A percentile compares a stretch with the other conserved stretches of the same genome.
These are phyloP conservation scores for Scaptomyza graminum DNA, from an alignment of 1,140 invertebrate species.

Conservation along the genomic window DNA sequence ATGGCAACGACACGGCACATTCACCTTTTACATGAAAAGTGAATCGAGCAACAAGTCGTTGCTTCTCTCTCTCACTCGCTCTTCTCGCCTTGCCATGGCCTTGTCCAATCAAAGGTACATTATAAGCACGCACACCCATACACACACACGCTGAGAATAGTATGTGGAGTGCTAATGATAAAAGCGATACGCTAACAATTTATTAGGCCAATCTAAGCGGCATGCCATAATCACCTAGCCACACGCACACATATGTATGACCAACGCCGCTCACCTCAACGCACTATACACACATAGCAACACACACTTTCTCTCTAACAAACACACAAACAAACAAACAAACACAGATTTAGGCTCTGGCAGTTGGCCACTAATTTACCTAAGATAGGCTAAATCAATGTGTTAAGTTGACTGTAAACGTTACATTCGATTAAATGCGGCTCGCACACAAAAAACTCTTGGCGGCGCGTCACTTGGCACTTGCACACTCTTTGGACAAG, in stretches of 20 bases:
- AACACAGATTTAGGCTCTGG: conserved; percentile 5
- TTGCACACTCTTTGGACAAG: neutral
- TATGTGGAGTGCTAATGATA: conserved; percentile 40
- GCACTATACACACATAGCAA: neutral
- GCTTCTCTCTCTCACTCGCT: neutral
- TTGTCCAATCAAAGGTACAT: conserved; percentile 24
- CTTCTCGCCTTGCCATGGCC: conserved; percentile 17
- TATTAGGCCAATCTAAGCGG: conserved; percentile 45
- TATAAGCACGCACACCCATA: conserved; percentile 1
- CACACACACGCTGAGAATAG: neutral
- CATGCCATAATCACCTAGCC: conserved; percentile 33
- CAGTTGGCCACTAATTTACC: conserved; percentile 53
- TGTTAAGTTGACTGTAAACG: conserved; percentile 70
- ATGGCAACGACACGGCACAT: neutral
- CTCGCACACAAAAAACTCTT: conserved; percentile 45
- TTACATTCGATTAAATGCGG: conserved; percentile 69
- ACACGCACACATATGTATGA: conserved; percentile 27
- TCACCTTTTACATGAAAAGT: conserved; percentile 3
- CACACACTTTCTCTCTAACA: neutral
- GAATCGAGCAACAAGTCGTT: conserved; percentile 37
- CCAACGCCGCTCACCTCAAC: neutral
- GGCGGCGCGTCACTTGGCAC: conserved; percentile 17
- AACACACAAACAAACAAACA: neutral
- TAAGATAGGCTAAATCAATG: conserved; percentile 56
- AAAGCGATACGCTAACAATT: conserved; percentile 45